Conservation (phyloP, 1,140 invertebrate species). For the Drosophila erecta region DNA sequence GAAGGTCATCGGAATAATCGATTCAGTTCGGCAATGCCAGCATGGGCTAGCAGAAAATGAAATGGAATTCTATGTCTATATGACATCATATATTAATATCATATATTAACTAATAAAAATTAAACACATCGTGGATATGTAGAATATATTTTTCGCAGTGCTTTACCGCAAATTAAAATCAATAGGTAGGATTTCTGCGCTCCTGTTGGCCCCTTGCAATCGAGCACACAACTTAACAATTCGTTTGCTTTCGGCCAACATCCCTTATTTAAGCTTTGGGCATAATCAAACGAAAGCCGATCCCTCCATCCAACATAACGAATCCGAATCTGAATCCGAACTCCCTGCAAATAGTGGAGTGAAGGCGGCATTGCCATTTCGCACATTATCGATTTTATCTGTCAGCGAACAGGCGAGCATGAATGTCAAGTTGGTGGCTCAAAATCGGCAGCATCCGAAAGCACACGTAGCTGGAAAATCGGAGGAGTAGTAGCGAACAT, state of each 20-base stretch:
- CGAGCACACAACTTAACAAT: slow-evolving; percentile 17
- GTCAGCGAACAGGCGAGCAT: slow-evolving; percentile 56
- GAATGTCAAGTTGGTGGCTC: slow-evolving; percentile 25
- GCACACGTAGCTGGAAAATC: slow-evolving; percentile 1
- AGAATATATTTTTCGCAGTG: slow-evolving; percentile 5
- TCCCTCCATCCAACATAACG: slow-evolving; percentile 2
- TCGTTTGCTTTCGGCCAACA: slow-evolving; percentile 4
- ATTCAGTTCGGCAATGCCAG: slow-evolving; percentile 4
- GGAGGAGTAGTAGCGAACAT: not conserved
- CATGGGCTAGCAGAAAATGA: not conserved
- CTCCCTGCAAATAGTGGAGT: slow-evolving; percentile 23
- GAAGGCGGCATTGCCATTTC: slow-evolving; percentile 49
- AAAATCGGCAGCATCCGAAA: slow-evolving; percentile 10
- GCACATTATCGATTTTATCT: slow-evolving; percentile 83
- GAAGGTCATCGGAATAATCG: slow-evolving; percentile 35
- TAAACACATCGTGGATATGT: too few relatives aligned
- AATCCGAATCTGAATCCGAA: not conserved
- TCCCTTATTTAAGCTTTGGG: slow-evolving; percentile 8
- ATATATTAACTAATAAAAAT: too few relatives aligned
- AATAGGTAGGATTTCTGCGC: slow-evolving; percentile 14
- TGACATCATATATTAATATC: not conserved
- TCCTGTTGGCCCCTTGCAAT: slow-evolving; percentile 2
- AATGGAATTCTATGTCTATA: not conserved
- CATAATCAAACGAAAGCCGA: slow-evolving; percentile 3
- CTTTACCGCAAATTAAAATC: slow-evolving; percentile 2